Evolutionary conservation across 2,113 vertebrate genomes (phyloP).

Genomic region (Scortum barcoo): DNA sequence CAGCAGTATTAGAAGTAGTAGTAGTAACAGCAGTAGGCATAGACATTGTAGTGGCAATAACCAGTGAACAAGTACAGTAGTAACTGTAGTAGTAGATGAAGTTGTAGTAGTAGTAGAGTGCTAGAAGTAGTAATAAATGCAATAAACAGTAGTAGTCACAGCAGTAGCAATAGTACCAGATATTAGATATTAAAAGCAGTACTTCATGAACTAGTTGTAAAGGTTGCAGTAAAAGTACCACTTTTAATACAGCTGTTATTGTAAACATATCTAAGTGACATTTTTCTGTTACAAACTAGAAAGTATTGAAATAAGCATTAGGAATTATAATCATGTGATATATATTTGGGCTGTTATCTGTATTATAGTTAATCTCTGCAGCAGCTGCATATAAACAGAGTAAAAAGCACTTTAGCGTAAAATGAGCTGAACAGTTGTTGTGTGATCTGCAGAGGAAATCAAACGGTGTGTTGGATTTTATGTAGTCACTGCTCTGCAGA

Average conservation of each 20-base stretch:
- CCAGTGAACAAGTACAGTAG: neutral
- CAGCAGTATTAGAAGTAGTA: neutral
- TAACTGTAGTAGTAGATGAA: neutral
- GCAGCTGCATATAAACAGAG: slow-evolving; percentile 16
- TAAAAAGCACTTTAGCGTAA: neutral
- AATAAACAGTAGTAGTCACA: no score
- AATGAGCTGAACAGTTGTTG: neutral
- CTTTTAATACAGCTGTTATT: neutral
- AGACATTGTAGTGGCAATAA: neutral
- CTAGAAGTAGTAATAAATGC: no score
- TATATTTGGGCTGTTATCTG: neutral
- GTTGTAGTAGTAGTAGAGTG: neutral
- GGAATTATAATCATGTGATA: neutral
- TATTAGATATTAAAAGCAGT: neutral
- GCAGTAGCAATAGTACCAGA: neutral
- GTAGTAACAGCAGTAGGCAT: neutral
- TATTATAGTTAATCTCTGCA: neutral
- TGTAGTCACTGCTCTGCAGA: slow-evolving; percentile 5
- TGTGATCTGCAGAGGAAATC: slow-evolving; percentile 29
- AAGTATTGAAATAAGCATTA: neutral
- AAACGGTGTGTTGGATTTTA: slow-evolving; percentile 15
- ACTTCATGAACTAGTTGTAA: neutral
- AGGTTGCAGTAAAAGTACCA: neutral
- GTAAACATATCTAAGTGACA: neutral
- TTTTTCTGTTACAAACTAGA: neutral